A percentile compares a stretch with the other conserved stretches of the same genome.
These are phyloP conservation scores for Drosophila emarginata DNA, from an alignment of 2,888 invertebrate species.

Conservation along the genomic window DNA sequence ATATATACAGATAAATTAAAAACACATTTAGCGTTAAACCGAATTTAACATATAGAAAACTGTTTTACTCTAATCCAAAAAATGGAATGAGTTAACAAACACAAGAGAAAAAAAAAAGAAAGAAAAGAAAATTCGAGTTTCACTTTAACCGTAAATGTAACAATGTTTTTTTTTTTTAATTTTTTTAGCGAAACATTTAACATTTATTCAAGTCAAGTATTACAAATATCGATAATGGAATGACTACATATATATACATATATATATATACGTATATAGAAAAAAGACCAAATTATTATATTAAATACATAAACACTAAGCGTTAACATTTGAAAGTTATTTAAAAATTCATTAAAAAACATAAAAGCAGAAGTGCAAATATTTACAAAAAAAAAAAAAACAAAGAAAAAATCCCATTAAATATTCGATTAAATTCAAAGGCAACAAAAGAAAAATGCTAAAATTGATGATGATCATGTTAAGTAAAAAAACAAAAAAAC, in stretches of 20 bases:
- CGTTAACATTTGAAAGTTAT: conserved; percentile 21
- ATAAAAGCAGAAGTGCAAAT: conserved; percentile 41
- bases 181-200: conserved; percentile 63
- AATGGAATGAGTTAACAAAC: neutral
- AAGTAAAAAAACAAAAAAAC: conserved; percentile 27
- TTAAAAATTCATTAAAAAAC: conserved; percentile 18
- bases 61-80: conserved; percentile 18
- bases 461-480: conserved; percentile 10
- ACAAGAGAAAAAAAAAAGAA: conserved; percentile 25
- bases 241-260: conserved; percentile 17
- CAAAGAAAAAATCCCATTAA: conserved; percentile 19
- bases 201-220: conserved; percentile 60
- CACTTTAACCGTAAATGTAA: conserved; percentile 64
- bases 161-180: conserved; percentile 34
- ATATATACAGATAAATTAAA: conserved; percentile 12
- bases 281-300: conserved; percentile 69
- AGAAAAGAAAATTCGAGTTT: conserved; percentile 65
- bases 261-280: conserved; percentile 36
- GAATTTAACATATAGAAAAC: conserved; percentile 54
- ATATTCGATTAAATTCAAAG: conserved; percentile 22
- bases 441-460: conserved; percentile 9
- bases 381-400: conserved; percentile 44
- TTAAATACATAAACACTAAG: conserved; percentile 51
- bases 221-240: conserved; percentile 42
- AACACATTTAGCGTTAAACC: conserved; percentile 67